These are phyloP conservation scores for Acrocera orbiculus DNA, from an alignment of 2,888 invertebrate genomes.

Conservation along the genomic window DNA sequence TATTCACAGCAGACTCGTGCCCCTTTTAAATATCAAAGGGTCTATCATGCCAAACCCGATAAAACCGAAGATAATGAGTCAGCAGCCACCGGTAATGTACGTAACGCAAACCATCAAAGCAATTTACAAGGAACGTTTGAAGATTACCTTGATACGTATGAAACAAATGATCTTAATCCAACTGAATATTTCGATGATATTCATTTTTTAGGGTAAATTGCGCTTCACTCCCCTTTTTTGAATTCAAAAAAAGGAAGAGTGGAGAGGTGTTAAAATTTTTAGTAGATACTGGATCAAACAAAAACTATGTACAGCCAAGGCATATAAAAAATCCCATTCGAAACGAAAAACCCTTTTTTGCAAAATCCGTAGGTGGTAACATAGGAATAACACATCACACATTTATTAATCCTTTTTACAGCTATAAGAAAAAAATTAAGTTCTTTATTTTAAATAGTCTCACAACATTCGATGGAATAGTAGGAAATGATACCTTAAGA, in stretches of 20 bases:
- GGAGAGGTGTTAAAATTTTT: conserved; percentile 12
- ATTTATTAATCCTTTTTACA: conserved; percentile 4
- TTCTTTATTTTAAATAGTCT: conserved; percentile 7
- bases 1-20: no score
- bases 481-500: conserved; percentile 9
- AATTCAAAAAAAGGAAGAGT: conserved; percentile 11
- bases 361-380: conserved; percentile 10
- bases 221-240: conserved; percentile 13
- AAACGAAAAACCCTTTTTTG: conserved; percentile 9
- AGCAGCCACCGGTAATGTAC: neutral
- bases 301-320: conserved; percentile 11
- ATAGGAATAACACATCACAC: conserved; percentile 9
- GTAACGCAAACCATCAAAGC: neutral
- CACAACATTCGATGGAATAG: conserved; percentile 6
- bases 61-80: neutral
- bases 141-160: no score
- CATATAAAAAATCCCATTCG: conserved; percentile 6
- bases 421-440: conserved; percentile 5
- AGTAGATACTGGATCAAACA: conserved; percentile 12
- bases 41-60: neutral
- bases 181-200: conserved; percentile 7
- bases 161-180: no score
- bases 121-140: no score
- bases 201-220: conserved; percentile 13
- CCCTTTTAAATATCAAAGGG: conserved; percentile 2